Conservation (phyloP, 1,140 invertebrate genomes). For the Drosophila oshimai region DNA sequence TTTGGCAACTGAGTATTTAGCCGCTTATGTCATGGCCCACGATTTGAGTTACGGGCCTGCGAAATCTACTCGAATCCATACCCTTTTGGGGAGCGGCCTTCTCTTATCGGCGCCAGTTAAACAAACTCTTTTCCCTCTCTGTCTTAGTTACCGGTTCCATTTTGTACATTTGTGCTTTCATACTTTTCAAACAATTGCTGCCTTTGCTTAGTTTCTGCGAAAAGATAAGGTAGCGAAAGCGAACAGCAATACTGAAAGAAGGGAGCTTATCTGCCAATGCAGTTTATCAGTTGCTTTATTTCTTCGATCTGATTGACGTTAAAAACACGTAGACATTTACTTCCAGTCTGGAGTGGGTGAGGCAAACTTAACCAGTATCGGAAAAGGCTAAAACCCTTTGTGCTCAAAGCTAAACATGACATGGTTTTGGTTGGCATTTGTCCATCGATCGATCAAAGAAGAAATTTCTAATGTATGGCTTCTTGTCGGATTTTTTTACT, state of each 20-base stretch:
- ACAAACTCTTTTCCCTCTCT: constrained; percentile 11
- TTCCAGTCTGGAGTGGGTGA: not conserved
- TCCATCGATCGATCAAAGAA: not conserved
- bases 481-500: too few species aligned
- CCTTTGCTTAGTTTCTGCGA: constrained; percentile 42
- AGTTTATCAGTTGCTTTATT: constrained; percentile 69
- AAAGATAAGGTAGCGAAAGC: constrained; percentile 31
- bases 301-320: constrained; percentile 56
- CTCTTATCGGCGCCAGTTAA: constrained; percentile 26
- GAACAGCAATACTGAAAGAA: not conserved
- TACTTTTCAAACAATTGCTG: not conserved
- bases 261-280: constrained; percentile 54
- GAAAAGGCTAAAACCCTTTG: not conserved
- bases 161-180: not conserved
- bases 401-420: not conserved
- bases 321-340: constrained; percentile 43
- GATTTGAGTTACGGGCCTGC: not conserved
- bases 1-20: constrained; percentile 44
- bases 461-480: too few species aligned
- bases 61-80: constrained; percentile 11
- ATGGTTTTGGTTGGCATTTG: not conserved
- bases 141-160: not conserved
- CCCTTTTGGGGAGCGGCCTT: constrained; percentile 6
- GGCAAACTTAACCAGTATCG: not conserved
- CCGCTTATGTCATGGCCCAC: constrained; percentile 60